phyloP scores from a whole-genome alignment of 2,797 vertebrate species.

The Adelosebastes latens region DNA sequence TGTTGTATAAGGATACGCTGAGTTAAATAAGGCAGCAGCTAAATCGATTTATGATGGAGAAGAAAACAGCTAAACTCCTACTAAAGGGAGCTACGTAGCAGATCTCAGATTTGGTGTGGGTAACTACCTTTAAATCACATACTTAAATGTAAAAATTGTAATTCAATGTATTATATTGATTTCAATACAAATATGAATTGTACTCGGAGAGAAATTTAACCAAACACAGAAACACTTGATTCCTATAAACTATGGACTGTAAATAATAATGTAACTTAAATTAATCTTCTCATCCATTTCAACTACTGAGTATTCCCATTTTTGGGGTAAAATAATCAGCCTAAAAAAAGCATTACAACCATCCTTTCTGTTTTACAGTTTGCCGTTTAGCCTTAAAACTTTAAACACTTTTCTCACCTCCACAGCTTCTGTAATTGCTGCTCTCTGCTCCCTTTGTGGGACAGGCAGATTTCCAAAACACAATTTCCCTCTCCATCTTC shows the following conservation, averaged over 20 bases:
- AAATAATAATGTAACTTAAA: background rate
- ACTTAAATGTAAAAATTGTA: background rate
- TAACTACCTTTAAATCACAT: background rate
- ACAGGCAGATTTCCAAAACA: conserved; percentile 36
- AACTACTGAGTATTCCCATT: background rate
- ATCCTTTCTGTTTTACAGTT: background rate
- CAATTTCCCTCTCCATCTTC: conserved; percentile 33
- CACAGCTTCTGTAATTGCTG: background rate
- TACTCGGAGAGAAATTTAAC: background rate
- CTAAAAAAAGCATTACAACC: background rate
- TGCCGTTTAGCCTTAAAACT: background rate
- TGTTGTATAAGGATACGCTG: background rate
- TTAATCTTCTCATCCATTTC: background rate
- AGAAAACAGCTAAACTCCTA: background rate
- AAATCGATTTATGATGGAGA: background rate
- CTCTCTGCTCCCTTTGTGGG: background rate
- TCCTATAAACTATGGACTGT: background rate
- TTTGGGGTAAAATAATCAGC: too few relatives aligned
- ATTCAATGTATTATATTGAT: background rate
- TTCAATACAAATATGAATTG: background rate
- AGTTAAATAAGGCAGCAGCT: background rate
- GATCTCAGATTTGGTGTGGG: background rate
- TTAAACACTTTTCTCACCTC: background rate
- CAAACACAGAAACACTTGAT: background rate
- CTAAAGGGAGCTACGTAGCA: background rate